phyloP scores from a whole-genome alignment of 2,113 vertebrate genomes.

The Oncorhynchus mykiss region DNA sequence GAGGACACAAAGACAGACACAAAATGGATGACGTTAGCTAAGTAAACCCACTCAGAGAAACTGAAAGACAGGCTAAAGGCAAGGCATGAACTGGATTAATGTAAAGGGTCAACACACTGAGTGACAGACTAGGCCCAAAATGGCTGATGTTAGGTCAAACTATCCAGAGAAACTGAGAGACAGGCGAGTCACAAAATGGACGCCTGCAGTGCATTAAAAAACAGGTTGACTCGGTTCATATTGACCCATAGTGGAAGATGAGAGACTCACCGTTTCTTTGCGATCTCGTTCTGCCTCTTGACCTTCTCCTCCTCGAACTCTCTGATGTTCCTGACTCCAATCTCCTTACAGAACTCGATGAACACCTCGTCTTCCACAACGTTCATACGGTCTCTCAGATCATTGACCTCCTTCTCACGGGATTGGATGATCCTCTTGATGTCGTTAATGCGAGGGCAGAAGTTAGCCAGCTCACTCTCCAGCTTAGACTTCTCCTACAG shows the following conservation, averaged over 20 bases:
- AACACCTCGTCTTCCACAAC: constrained; percentile 96
- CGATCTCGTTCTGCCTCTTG: constrained; percentile 94
- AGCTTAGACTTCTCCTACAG: constrained; percentile 88
- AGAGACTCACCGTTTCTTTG: constrained; percentile 85
- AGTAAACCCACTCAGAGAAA: too few relatives aligned
- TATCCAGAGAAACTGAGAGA: neutral
- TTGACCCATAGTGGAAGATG: neutral
- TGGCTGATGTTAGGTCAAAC: too few relatives aligned
- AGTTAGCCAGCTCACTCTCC: constrained; percentile 90
- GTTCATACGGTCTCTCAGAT: constrained; percentile 93
- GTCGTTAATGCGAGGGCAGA: constrained; percentile 89
- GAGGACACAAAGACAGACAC: neutral
- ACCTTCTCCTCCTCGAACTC: constrained; percentile 97
- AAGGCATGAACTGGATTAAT: constrained; percentile 78
- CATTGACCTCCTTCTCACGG: constrained; percentile 90
- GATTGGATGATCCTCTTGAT: constrained; percentile 91
- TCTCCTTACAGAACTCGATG: constrained; percentile 92
- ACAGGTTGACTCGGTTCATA: neutral
- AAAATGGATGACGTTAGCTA: neutral
- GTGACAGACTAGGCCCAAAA: constrained; percentile 58
- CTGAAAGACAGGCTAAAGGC: constrained; percentile 83
- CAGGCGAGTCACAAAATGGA: neutral
- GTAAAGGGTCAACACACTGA: constrained; percentile 55
- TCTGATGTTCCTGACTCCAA: constrained; percentile 91
- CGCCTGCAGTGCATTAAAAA: too few relatives aligned